A percentile compares a stretch with the other conserved stretches of the same genome.
Conservation (phyloP, 2,888 invertebrate genomes). For the Hirtodrosophila histrioides region DNA sequence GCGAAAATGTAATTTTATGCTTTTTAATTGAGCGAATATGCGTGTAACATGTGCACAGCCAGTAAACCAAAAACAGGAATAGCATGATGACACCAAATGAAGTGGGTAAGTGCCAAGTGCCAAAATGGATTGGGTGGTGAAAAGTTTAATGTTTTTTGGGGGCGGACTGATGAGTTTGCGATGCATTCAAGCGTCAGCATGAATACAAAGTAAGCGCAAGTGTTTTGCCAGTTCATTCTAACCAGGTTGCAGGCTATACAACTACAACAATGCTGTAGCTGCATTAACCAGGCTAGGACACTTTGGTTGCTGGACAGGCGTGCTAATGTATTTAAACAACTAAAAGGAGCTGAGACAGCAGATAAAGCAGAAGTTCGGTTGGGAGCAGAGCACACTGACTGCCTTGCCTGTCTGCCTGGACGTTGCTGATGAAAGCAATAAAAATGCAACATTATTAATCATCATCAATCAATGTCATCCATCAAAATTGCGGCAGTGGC, state of each 20-base stretch:
- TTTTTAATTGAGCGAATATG: constrained; percentile 80
- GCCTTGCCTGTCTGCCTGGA: constrained; percentile 19
- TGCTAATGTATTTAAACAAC: constrained; percentile 64
- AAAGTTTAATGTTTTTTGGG: constrained; percentile 8
- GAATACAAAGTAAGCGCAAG: constrained; percentile 51
- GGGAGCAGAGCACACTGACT: not conserved
- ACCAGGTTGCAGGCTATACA: constrained; percentile 23
- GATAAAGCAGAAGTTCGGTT: constrained; percentile 1
- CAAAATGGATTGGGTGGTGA: constrained; percentile 5
- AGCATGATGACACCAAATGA: constrained; percentile 9
- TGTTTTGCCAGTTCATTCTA: constrained; percentile 15
- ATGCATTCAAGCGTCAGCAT: constrained; percentile 75
- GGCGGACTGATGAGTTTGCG: constrained; percentile 70
- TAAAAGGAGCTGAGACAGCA: constrained; percentile 44
- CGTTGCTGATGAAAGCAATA: constrained; percentile 78
- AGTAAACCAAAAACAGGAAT: constrained; percentile 2
- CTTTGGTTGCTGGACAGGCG: constrained; percentile 9
- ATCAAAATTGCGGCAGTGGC: constrained; percentile 66
- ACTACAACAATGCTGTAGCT: constrained; percentile 42
- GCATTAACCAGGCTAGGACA: constrained; percentile 49
- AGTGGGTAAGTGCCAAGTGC: constrained; percentile 25
- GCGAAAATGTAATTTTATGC: constrained; percentile 79
- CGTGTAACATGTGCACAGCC: constrained; percentile 67
- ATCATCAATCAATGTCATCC: constrained; percentile 84
- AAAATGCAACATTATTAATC: constrained; percentile 84